Evolutionary conservation across 1,140 invertebrate species (phyloP).

Genomic region (Musca domestica): DNA sequence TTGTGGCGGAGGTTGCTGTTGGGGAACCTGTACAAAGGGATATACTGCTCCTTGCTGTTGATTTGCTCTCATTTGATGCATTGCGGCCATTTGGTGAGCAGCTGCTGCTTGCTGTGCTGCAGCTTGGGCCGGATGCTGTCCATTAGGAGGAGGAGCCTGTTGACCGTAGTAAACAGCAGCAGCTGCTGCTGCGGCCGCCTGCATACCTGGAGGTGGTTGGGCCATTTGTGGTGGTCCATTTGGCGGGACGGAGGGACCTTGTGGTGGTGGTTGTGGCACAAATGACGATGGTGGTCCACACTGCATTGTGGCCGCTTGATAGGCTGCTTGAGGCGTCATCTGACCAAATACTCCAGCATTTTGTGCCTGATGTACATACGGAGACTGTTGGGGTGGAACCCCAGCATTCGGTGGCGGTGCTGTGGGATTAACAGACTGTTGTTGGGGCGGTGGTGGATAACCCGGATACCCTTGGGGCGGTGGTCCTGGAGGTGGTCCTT

Average conservation of each 20-base stretch:
- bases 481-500: conserved; percentile 49
- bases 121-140: conserved; percentile 36
- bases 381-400: conserved; percentile 29
- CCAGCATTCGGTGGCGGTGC: conserved; percentile 31
- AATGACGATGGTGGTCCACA: conserved; percentile 47
- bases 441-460: conserved; percentile 37
- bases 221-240: conserved; percentile 51
- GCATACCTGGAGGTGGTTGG: conserved; percentile 35
- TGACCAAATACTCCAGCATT: conserved; percentile 12
- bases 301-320: conserved; percentile 48
- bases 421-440: conserved; percentile 31
- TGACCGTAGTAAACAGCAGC: conserved; percentile 41
- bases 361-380: conserved; percentile 24
- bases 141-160: conserved; percentile 37
- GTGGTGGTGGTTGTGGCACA: conserved; percentile 43
- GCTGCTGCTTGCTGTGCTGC: conserved; percentile 34
- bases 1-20: conserved; percentile 35
- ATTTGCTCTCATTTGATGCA: conserved; percentile 14
- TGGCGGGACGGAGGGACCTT: conserved; percentile 39
- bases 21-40: conserved; percentile 42
- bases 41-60: conserved; percentile 30
- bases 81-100: conserved; percentile 18
- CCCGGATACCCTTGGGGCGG: conserved; percentile 55
- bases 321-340: conserved; percentile 53
- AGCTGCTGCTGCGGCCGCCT: conserved; percentile 34